Base-by-base conservation (phyloP, 35 echinoderm and acorn worm species). In the Ptychodera flava region DNA sequence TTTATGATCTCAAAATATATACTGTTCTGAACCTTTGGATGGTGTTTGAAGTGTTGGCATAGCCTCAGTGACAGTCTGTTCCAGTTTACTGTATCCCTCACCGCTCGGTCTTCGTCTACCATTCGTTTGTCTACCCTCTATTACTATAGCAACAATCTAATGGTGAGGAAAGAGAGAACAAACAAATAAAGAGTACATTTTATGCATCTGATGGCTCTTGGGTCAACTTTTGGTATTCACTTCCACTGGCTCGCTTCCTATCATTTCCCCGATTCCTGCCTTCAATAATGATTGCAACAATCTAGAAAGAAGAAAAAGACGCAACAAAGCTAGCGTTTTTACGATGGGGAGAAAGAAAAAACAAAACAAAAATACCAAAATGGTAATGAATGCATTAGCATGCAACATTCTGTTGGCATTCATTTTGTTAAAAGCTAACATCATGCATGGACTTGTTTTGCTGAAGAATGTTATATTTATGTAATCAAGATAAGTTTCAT, bases 41-140 rank as follows among this genome's bases (percentile, higher is more conserved):
- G 45, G 22, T 6, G 6, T 64, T 22, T 64, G 45, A 12, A 99
- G 85, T 78, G 96, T 81, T 35, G 96, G 96, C 96, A 99, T 99
- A 28, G 85, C 96, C 83, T 99, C 96, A 89, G 90, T 99, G 81
- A 99, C 89, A 78, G 92, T 99, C 90, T 99, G 96, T 79, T 99
- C 88, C 16, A 92, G 85, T 37, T 91, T 83, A 15, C 84, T 79
- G 77, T 94, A 94, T 2, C 79, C 80, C 28, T 78, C 83, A 0
- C 89, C 82, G 29, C 38, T 15, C 16, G 88, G 35, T 38, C 90
- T 86, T 16, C 77, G 35, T 12, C 84, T 86, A 14, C 38, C 84
- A 52, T 82, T 91, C n/a, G 29, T n/a, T 64, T 87, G 81, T 31
- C 91, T 76, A 0, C 96, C 96, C 79, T 99, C 96, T 22, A 99